Conservation (phyloP, 2,888 invertebrate genomes). For the Xestia sexstrigata region DNA sequence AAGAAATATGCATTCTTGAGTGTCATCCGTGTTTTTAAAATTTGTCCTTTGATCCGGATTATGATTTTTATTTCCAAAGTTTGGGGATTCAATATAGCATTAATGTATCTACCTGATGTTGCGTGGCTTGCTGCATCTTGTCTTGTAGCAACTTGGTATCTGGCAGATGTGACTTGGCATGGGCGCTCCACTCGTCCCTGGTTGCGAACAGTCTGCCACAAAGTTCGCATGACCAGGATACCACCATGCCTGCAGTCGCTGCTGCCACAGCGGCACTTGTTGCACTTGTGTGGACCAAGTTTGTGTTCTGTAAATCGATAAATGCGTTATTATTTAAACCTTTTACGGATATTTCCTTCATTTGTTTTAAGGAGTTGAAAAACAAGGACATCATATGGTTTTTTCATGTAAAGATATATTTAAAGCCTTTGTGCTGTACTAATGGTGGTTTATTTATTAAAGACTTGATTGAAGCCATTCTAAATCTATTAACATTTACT, state of each 20-base stretch:
- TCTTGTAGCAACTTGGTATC: constrained; percentile 88
- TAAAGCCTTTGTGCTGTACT: constrained; percentile 18
- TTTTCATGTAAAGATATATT: not conserved
- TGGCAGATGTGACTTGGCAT: constrained; percentile 93
- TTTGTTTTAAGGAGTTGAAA: not conserved
- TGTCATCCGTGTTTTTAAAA: not conserved
- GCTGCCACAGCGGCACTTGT: constrained; percentile 86
- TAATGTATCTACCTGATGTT: constrained; percentile 71
- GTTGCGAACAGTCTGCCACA: constrained; percentile 94
- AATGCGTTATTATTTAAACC: not conserved
- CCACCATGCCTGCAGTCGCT: constrained; percentile 89
- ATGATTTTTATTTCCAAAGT: not conserved
- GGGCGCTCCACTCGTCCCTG: constrained; percentile 94
- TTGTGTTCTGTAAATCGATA: constrained; percentile 80
- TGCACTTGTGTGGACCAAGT: constrained; percentile 88
- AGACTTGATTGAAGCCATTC: constrained; percentile 14
- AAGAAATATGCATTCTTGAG: not conserved
- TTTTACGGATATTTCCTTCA: not conserved
- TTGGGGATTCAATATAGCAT: not conserved
- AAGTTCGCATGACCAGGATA: constrained; percentile 94
- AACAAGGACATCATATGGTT: constrained; percentile 5
- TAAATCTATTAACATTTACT: constrained; percentile 12
- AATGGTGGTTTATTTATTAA: not conserved
- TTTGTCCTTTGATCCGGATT: constrained; percentile 1
- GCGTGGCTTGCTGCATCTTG: constrained; percentile 87